Evolutionary conservation across 2,113 vertebrate species (phyloP).

Genomic region (Urocolius indicus): DNA sequence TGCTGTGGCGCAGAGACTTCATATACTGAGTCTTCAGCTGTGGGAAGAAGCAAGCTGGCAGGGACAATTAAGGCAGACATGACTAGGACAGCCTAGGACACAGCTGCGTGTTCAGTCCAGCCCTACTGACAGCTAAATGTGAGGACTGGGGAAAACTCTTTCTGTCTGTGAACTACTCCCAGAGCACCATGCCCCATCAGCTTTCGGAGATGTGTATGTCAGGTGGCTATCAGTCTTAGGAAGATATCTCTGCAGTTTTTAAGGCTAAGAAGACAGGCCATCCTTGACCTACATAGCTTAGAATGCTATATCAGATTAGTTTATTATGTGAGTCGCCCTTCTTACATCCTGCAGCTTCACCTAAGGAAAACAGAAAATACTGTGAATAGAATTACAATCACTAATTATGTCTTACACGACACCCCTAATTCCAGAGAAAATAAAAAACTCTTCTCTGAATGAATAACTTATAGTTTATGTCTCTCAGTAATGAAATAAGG

Average conservation of each 20-base stretch:
- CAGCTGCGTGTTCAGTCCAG: background rate
- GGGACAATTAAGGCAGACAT: slow-evolving; percentile 19
- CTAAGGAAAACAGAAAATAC: background rate
- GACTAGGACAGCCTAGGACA: slow-evolving; percentile 22
- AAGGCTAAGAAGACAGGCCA: background rate
- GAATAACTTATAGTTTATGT: slow-evolving; percentile 23
- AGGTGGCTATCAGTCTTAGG: background rate
- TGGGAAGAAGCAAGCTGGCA: background rate
- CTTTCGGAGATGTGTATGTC: background rate
- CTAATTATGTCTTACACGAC: background rate
- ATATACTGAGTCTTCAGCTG: background rate
- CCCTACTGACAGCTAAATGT: background rate
- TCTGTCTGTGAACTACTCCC: background rate
- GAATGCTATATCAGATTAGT: background rate
- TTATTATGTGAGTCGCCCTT: background rate
- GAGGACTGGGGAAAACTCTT: background rate
- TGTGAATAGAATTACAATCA: background rate
- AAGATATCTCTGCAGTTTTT: background rate
- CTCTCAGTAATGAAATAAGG: background rate
- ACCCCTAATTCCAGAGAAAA: background rate
- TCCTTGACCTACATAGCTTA: slow-evolving; percentile 29
- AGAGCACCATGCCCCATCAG: background rate
- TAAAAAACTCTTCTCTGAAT: background rate
- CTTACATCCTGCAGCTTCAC: slow-evolving; percentile 7
- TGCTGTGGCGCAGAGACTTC: background rate